These are phyloP conservation scores for Apus apus DNA, from an alignment of 2,113 vertebrate genomes.

Conservation along the genomic window DNA sequence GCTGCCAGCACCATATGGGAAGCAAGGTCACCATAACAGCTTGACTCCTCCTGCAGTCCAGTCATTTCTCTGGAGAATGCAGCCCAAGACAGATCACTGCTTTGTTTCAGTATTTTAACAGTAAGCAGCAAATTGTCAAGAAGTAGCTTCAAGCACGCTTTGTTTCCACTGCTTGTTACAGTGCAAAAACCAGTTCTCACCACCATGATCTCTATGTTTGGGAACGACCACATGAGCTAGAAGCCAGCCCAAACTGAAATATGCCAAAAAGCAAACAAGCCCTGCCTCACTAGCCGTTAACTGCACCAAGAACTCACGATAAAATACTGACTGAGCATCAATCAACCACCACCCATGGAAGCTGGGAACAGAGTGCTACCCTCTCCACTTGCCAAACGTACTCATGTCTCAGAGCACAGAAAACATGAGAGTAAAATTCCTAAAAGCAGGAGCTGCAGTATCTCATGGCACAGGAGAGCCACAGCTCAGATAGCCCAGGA, in stretches of 20 bases:
- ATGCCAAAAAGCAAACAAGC: not conserved
- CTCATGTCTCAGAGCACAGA: not conserved
- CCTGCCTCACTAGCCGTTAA: not conserved
- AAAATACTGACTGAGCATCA: fast-evolving
- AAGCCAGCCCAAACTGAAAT: not conserved
- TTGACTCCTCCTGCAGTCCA: not conserved
- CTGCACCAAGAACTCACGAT: not conserved
- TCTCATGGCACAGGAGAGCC: not conserved
- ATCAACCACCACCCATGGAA: not conserved
- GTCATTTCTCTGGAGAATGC: not conserved
- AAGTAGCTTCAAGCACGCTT: not conserved
- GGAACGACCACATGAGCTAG: not conserved
- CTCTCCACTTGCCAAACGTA: not conserved
- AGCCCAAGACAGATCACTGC: not conserved
- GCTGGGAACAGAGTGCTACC: not conserved
- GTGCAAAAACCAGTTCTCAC: not conserved
- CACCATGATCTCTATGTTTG: no score
- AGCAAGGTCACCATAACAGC: not conserved
- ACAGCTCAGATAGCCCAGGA: not conserved
- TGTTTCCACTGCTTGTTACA: not conserved
- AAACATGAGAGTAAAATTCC: not conserved
- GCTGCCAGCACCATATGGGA: not conserved
- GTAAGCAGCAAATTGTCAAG: not conserved
- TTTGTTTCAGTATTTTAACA: not conserved
- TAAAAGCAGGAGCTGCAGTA: not conserved